Evolutionary conservation across 2,888 invertebrate species (phyloP).

Genomic region (Agonopterix subpropinquella): DNA sequence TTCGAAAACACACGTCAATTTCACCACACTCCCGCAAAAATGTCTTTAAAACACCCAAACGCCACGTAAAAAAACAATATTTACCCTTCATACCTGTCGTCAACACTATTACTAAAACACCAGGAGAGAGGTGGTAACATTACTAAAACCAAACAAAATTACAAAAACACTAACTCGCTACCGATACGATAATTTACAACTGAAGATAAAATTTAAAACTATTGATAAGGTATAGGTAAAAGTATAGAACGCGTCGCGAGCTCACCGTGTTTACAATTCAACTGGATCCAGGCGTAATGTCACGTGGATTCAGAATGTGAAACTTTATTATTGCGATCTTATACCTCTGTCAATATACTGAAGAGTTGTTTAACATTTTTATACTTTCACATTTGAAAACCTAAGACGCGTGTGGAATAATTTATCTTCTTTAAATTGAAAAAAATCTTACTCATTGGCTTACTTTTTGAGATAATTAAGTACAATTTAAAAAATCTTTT

Average conservation of each 20-base stretch:
- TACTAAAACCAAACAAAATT: conserved; percentile 13
- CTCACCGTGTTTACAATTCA: background rate
- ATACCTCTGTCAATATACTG: too few relatives aligned
- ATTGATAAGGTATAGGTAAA: conserved; percentile 12
- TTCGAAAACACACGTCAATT: too few relatives aligned
- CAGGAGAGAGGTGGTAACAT: conserved; percentile 53
- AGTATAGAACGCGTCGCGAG: background rate
- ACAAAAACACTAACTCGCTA: background rate
- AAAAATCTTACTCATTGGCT: too few relatives aligned
- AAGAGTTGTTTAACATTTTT: too few relatives aligned
- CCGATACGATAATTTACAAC: conserved; percentile 8
- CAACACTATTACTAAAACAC: conserved; percentile 39
- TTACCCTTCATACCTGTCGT: conserved; percentile 42
- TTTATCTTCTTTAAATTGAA: too few relatives aligned
- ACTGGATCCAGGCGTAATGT: background rate
- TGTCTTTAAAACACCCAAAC: too few relatives aligned
- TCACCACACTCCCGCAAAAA: too few relatives aligned
- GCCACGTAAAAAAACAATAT: background rate
- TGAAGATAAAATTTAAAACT: conserved; percentile 6
- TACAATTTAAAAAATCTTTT: too few relatives aligned
- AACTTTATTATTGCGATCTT: background rate
- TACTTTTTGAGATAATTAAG: too few relatives aligned
- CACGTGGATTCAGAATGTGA: background rate
- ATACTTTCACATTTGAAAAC: too few relatives aligned
- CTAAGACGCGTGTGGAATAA: too few relatives aligned